Conservation (phyloP, 2,888 invertebrate genomes). For the Machimus rusticus region DNA sequence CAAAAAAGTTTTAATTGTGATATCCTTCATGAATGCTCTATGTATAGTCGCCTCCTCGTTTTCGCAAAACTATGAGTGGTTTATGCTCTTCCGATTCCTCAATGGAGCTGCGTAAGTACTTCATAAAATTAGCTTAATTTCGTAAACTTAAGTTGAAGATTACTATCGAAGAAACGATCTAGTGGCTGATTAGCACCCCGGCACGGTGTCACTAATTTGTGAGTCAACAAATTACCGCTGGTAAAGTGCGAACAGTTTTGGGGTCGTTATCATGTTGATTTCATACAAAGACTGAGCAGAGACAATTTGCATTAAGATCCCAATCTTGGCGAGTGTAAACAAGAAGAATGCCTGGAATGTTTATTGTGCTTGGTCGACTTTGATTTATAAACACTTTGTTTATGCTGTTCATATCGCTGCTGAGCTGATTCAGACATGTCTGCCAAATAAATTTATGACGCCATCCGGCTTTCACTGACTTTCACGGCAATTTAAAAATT, state of each 20-base stretch:
- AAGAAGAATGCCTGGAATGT: not conserved
- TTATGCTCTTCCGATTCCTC: constrained; percentile 89
- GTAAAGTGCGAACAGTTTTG: not conserved
- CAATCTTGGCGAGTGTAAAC: not conserved
- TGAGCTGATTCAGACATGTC: not conserved
- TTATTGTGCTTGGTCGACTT: not conserved
- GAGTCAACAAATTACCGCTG: not conserved
- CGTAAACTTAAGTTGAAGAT: not conserved
- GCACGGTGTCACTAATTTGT: not conserved
- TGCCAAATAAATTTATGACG: not conserved
- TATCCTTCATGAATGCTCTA: constrained; percentile 87
- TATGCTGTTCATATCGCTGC: not conserved
- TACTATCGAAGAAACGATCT: not conserved
- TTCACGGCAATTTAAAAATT: not conserved
- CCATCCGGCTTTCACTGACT: not conserved
- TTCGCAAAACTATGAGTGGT: constrained; percentile 85
- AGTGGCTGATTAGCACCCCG: not conserved
- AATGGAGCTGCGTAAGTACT: constrained; percentile 91
- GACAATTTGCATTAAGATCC: not conserved
- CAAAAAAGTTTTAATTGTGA: constrained; percentile 86
- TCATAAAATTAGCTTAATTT: constrained; percentile 34
- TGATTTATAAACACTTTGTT: not conserved
- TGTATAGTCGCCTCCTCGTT: constrained; percentile 92
- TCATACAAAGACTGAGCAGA: not conserved
- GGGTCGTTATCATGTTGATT: not conserved